Evolutionary conservation across 2,888 invertebrate species (phyloP).

Genomic region (Sesia apiformis): DNA sequence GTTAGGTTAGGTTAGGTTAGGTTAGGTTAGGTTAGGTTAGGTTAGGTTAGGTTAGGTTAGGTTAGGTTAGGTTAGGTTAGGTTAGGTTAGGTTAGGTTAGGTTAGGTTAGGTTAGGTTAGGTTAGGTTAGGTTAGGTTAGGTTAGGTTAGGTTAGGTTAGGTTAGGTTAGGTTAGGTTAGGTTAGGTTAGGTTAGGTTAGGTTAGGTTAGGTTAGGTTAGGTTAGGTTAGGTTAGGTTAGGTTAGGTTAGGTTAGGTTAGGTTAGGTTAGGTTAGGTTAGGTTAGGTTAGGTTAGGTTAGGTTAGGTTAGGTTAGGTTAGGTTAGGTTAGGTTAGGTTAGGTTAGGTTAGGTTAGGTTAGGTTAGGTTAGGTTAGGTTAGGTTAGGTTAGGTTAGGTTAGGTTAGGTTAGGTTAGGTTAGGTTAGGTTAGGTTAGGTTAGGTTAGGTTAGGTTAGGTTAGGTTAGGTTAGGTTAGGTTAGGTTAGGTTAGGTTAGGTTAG

Average conservation of each 20-base stretch:
- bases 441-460: constrained; percentile 6
- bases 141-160: not conserved
- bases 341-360: constrained; percentile 1
- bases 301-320: constrained; percentile 1
- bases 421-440: constrained; percentile 1
- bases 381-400: constrained; percentile 4
- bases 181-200: not conserved
- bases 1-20: not conserved
- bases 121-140: constrained; percentile 1
- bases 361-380: constrained; percentile 1
- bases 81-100: constrained; percentile 1
- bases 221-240: constrained; percentile 1
- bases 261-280: constrained; percentile 2
- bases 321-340: not conserved
- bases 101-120: constrained; percentile 1
- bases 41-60: constrained; percentile 1
- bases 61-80: constrained; percentile 1
- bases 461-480: constrained; percentile 7
- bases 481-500: constrained; percentile 6
- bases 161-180: not conserved
- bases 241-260: constrained; percentile 3
- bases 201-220: not conserved
- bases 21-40: constrained; percentile 1
- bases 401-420: constrained; percentile 2
- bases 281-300: not conserved